Percentiles rank a stretch among this genome's conserved stretches.
Evolutionary conservation across 2,113 vertebrate genomes (phyloP).

Genomic region (Willisornis vidua): DNA sequence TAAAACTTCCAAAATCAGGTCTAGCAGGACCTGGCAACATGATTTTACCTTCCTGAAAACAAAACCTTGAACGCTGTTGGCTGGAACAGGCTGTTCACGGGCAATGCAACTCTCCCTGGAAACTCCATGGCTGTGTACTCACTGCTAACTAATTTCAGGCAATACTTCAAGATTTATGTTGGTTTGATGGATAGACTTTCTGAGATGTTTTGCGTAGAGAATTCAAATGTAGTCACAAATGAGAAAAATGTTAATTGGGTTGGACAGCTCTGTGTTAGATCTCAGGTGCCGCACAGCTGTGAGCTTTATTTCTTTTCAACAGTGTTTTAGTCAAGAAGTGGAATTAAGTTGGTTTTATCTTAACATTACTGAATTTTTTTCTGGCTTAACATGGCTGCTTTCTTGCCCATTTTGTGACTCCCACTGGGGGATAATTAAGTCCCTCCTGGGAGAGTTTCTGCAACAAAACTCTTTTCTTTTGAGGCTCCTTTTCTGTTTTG

Average conservation of each 20-base stretch:
- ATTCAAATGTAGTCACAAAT: not conserved
- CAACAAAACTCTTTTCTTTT: not conserved
- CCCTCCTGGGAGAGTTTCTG: not conserved
- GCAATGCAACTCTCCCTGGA: not conserved
- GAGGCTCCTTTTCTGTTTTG: not conserved
- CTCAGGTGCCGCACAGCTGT: slow-evolving; percentile 27
- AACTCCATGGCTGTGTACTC: not conserved
- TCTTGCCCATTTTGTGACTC: slow-evolving; percentile 9
- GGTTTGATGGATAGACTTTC: not conserved
- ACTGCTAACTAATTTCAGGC: not conserved
- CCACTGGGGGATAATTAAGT: slow-evolving; percentile 41
- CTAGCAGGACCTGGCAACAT: not conserved
- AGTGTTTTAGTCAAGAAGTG: slow-evolving; percentile 29
- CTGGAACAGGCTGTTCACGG: not conserved
- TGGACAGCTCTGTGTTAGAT: not conserved
- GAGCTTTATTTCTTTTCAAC: slow-evolving; percentile 42
- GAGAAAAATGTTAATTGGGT: not conserved
- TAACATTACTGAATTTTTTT: slow-evolving; percentile 13
- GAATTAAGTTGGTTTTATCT: slow-evolving; percentile 24
- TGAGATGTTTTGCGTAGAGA: not conserved
- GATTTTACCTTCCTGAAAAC: not conserved
- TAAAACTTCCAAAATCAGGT: not conserved
- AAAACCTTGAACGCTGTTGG: not conserved
- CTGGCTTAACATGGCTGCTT: not conserved
- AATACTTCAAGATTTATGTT: not conserved